Conservation (phyloP, 2,888 invertebrate genomes). For the Stomorhina lunata region DNA sequence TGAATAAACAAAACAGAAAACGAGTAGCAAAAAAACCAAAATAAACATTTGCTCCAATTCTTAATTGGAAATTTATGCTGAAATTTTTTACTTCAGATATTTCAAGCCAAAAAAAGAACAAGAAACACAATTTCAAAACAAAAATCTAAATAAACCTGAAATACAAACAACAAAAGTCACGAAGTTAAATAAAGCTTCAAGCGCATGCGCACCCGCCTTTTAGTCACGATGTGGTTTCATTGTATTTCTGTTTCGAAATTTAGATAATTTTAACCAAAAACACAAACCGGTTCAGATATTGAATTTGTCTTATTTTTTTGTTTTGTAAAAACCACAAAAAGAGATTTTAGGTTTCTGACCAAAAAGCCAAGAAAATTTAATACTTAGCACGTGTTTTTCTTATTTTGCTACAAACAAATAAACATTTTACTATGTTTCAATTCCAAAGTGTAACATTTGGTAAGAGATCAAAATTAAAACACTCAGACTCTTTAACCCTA, state of each 20-base stretch:
- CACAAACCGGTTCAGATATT: constrained; percentile 47
- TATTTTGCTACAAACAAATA: neutral
- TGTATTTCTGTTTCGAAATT: neutral
- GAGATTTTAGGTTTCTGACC: neutral
- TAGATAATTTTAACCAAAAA: neutral
- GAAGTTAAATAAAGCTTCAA: constrained; percentile 5
- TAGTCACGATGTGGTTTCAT: constrained; percentile 51
- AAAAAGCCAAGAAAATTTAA: too few relatives aligned
- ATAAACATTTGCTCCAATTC: constrained; percentile 38
- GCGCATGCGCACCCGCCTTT: constrained; percentile 43
- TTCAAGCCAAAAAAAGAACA: neutral
- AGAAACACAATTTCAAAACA: neutral
- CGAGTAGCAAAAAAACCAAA: neutral
- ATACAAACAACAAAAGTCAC: neutral
- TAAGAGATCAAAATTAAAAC: too few relatives aligned
- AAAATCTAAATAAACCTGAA: constrained; percentile 34
- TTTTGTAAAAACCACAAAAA: constrained; percentile 15
- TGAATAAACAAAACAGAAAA: neutral
- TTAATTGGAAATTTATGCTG: constrained; percentile 9
- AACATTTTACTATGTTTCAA: constrained; percentile 13
- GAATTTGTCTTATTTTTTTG: neutral
- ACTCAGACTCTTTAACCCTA: too few relatives aligned
- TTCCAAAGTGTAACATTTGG: constrained; percentile 9
- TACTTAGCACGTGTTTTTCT: constrained; percentile 42
- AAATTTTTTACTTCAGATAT: neutral